Percentiles rank a stretch among this genome's conserved stretches.
phyloP scores from a whole-genome alignment of 2,113 vertebrate species.

The Etheostoma cragini region DNA sequence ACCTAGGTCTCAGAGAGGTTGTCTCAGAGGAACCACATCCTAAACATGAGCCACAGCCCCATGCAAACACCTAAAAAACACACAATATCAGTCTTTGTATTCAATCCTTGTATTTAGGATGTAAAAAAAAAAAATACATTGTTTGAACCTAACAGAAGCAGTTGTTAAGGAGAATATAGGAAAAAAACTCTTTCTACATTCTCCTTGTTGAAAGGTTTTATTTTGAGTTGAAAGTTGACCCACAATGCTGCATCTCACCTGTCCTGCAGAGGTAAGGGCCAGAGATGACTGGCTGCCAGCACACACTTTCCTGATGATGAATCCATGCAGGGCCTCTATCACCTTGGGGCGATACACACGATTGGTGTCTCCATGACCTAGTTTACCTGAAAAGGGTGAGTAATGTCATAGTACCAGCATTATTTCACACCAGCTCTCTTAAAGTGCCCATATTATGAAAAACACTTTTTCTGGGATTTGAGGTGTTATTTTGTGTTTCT shows the following conservation, averaged over 20 bases:
- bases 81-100: background rate
- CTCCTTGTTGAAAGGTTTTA: too few relatives aligned
- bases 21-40: conserved; percentile 98
- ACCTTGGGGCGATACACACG: conserved; percentile 87
- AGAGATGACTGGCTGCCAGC: conserved; percentile 87
- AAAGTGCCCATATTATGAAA: too few relatives aligned
- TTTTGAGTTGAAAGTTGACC: background rate
- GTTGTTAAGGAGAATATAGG: background rate
- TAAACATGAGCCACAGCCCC: conserved; percentile 97
- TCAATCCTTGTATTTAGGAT: background rate
- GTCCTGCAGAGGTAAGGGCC: conserved; percentile 87
- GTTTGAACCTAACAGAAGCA: background rate
- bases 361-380: conserved; percentile 88
- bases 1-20: conserved; percentile 92
- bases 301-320: conserved; percentile 87
- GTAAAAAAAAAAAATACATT: background rate
- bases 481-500: too few relatives aligned
- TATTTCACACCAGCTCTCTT: background rate
- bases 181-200: too few relatives aligned
- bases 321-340: conserved; percentile 85
- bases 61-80: conserved; percentile 90
- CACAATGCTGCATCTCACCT: conserved; percentile 73
- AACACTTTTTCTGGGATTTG: too few relatives aligned
- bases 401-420: background rate
- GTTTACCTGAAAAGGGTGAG: conserved; percentile 81